A percentile compares a stretch with the other conserved stretches of the same genome.
Conservation (phyloP, 2,888 invertebrate species). For the Eueremaeus valkanovi region DNA sequence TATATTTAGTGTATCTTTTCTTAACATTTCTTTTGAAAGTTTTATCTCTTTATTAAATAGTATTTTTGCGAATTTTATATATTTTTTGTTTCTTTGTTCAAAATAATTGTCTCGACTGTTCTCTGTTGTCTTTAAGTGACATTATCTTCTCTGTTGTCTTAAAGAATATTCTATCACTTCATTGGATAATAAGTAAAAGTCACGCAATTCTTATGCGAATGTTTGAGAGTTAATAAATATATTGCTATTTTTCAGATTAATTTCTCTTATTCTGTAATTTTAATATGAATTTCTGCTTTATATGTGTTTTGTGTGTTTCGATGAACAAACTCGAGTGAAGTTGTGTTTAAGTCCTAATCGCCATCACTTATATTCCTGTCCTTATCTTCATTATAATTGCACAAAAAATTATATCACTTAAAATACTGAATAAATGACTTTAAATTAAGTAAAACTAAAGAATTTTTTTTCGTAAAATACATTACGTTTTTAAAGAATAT, state of each 20-base stretch:
- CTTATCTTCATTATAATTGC: slow-evolving; percentile 31
- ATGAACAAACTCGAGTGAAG: neutral
- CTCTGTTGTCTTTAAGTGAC: neutral
- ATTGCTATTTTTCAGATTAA: slow-evolving; percentile 19
- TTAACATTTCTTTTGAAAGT: neutral
- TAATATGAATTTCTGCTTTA: neutral
- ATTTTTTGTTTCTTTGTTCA: neutral
- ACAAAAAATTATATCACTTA: slow-evolving; percentile 29
- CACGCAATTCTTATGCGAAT: slow-evolving; percentile 10
- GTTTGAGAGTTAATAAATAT: neutral
- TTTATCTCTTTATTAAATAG: neutral
- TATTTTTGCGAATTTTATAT: neutral
- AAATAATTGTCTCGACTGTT: neutral
- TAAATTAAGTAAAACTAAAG: neutral
- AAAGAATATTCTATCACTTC: slow-evolving; percentile 1
- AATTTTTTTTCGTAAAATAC: neutral
- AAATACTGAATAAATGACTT: neutral
- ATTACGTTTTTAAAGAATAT: neutral
- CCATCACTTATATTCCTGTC: neutral
- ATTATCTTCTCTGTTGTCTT: neutral
- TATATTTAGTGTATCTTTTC: neutral
- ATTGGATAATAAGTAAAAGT: slow-evolving; percentile 16
- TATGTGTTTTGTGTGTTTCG: neutral
- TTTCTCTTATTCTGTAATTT: neutral
- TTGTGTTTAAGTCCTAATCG: slow-evolving; percentile 5